Percentiles rank a stretch among this genome's conserved stretches.
Conservation (phyloP, 2,113 vertebrate species). For the Antechinus flavipes region DNA sequence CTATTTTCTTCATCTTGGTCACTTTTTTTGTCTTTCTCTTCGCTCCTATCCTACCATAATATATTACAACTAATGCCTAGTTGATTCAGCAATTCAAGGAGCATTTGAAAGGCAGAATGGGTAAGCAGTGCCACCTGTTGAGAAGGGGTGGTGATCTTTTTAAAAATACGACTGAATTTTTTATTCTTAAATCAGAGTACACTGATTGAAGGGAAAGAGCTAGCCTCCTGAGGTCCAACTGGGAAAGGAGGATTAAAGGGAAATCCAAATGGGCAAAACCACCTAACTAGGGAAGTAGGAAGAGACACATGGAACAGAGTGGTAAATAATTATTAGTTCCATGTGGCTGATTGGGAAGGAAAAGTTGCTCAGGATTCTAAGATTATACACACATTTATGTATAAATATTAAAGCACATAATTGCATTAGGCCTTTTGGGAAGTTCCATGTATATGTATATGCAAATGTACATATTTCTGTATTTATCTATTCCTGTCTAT, state of each 20-base stretch:
- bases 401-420: not conserved
- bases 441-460: not conserved
- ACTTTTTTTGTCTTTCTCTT: not conserved
- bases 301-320: not conserved
- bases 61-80: not conserved
- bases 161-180: not conserved
- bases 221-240: not conserved
- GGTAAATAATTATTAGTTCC: not conserved
- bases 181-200: not conserved
- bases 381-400: not conserved
- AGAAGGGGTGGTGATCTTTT: not conserved
- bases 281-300: not conserved
- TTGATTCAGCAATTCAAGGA: not conserved
- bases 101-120: not conserved
- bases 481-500: no score
- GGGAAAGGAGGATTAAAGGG: not conserved
- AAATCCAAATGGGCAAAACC: not conserved
- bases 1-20: not conserved
- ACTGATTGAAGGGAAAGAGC: not conserved
- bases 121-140: not conserved
- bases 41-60: not conserved
- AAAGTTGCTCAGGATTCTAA: not conserved
- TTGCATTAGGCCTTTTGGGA: not conserved
- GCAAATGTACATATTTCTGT: no score
- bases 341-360: not conserved